These are phyloP conservation scores for Schizopygopsis pylzovi DNA, from an alignment of 2,797 vertebrate genomes.

Conservation along the genomic window DNA sequence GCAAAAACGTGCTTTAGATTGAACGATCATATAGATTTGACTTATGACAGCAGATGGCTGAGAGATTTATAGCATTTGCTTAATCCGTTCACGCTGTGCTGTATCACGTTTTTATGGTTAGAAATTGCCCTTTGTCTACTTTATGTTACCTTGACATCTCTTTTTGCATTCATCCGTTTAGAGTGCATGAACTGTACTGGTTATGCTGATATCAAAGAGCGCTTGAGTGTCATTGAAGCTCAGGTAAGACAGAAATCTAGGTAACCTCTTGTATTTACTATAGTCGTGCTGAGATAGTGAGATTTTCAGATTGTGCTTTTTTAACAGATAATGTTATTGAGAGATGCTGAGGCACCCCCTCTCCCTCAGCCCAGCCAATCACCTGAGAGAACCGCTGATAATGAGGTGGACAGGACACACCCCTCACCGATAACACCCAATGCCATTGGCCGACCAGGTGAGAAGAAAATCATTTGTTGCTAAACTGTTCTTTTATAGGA, in stretches of 20 bases:
- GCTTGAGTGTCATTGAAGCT: slow-evolving; percentile 57
- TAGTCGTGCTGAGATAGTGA: neutral
- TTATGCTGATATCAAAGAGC: slow-evolving; percentile 54
- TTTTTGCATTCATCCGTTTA: slow-evolving; percentile 33
- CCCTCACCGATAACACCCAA: slow-evolving; percentile 54
- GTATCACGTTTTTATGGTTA: slow-evolving; percentile 1
- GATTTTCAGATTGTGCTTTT: neutral
- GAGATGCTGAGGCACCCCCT: slow-evolving; percentile 10
- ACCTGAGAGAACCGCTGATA: slow-evolving; percentile 53
- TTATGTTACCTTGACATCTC: neutral
- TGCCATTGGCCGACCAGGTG: slow-evolving; percentile 56
- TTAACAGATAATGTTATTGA: slow-evolving; percentile 57
- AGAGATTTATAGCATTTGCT: slow-evolving; percentile 35
- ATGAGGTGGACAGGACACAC: slow-evolving; percentile 58
- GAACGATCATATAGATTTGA: slow-evolving; percentile 7
- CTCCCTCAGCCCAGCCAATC: slow-evolving; percentile 25
- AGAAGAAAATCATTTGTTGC: neutral
- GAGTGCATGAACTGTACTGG: slow-evolving; percentile 67
- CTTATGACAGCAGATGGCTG: slow-evolving; percentile 8
- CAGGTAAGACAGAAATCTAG: slow-evolving; percentile 51
- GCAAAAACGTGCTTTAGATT: neutral
- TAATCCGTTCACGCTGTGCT: neutral
- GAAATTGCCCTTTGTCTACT: neutral
- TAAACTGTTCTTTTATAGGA: neutral
- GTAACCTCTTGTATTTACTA: neutral